Base-by-base conservation (phyloP, 2,888 invertebrate genomes). In the Pollenia amentaria region DNA sequence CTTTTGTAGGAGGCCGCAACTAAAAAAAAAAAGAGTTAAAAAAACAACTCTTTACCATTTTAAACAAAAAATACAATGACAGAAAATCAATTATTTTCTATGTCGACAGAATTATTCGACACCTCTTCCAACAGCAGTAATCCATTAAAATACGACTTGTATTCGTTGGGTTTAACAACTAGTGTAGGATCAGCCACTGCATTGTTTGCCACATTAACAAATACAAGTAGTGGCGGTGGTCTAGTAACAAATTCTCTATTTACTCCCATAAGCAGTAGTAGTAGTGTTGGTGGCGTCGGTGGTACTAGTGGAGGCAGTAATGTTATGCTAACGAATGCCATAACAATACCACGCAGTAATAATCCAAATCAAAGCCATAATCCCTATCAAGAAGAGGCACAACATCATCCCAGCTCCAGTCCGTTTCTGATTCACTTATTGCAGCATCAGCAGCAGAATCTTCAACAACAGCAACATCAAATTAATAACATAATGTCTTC, bases 381-480 rank as follows among this genome's bases (percentile, higher is more conserved):
- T 87, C 89, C 90, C 81, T 89, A 88, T 79, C 89, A 89, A 72
- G 90, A 91, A 80, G 89, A 89, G 70, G 89, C 89, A 55, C 89
- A 89, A 70, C 90, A 88, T 84, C 89, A 94, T 95, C 89, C 89
- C 88, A 87, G 89, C 64, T 84, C 88, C 42, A 89, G 88, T 81
- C 89, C 89, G 38, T 88, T 87, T 84, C 67, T 87, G 12, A 87
- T 80, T 64, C 72, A 84, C 44, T 40, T 87, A 55, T 65, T 90
- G 72, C 89, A 84, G 92, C 95, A 48, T 95, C 96, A 62, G 95
- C 95, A 85, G 95, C 96, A 89, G 95, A 70, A 21, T 38, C 70
- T 48, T 12, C 65, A 64, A 12, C 89, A 85, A 92, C 95, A 46
- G 95, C 96, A 62, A 95, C 95, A 85, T 95, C 83, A 84, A 44